These are phyloP conservation scores for Urocolius indicus DNA, from an alignment of 2,113 vertebrate species.

Conservation along the genomic window DNA sequence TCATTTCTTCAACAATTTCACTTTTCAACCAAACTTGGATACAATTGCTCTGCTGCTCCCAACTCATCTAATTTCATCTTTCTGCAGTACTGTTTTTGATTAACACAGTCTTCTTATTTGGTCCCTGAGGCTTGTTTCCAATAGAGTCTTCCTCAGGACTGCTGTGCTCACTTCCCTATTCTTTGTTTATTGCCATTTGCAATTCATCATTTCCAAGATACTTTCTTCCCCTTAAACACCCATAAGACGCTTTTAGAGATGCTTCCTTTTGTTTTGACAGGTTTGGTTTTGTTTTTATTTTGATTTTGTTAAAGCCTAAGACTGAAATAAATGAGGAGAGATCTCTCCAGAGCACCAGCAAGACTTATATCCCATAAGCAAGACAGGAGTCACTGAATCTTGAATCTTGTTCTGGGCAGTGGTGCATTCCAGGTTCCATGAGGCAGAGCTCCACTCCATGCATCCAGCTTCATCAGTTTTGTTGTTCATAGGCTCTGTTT, in stretches of 20 bases:
- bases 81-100: neutral
- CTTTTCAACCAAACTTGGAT: neutral
- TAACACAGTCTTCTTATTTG: neutral
- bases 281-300: neutral
- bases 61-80: neutral
- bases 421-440: neutral
- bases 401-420: fast-evolving
- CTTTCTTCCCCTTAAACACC: neutral
- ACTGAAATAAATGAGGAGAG: neutral
- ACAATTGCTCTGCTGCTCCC: neutral
- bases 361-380: fast-evolving
- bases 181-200: neutral
- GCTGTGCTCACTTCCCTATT: neutral
- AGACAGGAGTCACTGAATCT: fast-evolving
- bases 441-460: neutral
- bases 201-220: neutral
- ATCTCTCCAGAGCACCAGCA: neutral
- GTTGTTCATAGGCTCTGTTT: fast-evolving
- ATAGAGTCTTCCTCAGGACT: neutral
- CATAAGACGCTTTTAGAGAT: neutral
- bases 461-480: fast-evolving
- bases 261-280: neutral
- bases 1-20: neutral
- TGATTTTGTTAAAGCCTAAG: neutral
- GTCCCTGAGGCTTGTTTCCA: neutral